Conservation (phyloP, 1,140 invertebrate genomes). For the Epicauta chinensis region DNA sequence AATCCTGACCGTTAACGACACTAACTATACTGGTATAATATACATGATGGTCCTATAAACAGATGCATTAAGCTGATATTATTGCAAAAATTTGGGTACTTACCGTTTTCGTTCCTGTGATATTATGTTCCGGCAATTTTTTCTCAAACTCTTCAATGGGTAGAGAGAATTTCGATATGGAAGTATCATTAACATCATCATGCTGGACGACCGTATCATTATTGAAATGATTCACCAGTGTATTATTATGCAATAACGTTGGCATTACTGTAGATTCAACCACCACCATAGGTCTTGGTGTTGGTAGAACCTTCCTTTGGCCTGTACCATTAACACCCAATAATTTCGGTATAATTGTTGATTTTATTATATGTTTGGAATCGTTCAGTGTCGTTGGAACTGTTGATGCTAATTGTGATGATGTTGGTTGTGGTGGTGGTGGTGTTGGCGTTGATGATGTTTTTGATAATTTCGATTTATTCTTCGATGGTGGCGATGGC, state of each 20-base stretch:
- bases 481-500: too few relatives aligned
- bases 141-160: constrained; percentile 35
- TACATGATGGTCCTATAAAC: constrained; percentile 58
- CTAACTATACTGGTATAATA: constrained; percentile 75
- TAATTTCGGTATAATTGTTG: not conserved
- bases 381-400: too few relatives aligned
- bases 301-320: constrained; percentile 22
- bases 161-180: constrained; percentile 15
- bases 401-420: too few relatives aligned
- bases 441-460: too few relatives aligned
- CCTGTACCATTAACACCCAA: constrained; percentile 38
- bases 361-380: too few relatives aligned
- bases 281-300: constrained; percentile 7
- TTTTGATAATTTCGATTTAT: too few relatives aligned
- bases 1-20: constrained; percentile 50
- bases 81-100: constrained; percentile 22
- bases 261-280: constrained; percentile 4
- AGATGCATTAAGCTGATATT: constrained; percentile 15
- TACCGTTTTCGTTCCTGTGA: constrained; percentile 41
- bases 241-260: too few relatives aligned
- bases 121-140: constrained; percentile 46
- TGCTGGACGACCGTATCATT: too few relatives aligned
- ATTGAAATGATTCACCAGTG: too few relatives aligned
- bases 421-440: too few relatives aligned
- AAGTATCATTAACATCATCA: constrained; percentile 20